These are phyloP conservation scores for Zoanthus gigantus DNA, from an alignment of 92 coral and sea anemone genomes.

Conservation along the genomic window DNA sequence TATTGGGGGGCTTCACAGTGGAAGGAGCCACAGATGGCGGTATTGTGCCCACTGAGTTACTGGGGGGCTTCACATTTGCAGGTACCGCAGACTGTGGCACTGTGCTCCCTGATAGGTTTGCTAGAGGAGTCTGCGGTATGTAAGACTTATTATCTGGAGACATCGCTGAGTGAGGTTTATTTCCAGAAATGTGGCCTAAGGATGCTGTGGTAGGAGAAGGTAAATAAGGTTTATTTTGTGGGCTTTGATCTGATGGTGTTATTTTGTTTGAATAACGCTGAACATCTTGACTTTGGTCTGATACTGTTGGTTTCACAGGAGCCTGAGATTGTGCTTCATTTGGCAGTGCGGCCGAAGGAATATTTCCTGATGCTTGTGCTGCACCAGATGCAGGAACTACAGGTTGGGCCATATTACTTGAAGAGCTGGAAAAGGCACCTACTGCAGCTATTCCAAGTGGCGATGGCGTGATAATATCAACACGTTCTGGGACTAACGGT, in stretches of 20 bases:
- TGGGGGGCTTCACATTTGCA: not conserved
- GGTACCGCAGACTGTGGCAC: not conserved
- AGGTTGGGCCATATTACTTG: not conserved
- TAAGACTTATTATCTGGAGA: not conserved
- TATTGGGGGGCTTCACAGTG: not conserved
- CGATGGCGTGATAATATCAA: constrained; percentile 16
- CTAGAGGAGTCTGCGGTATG: not conserved
- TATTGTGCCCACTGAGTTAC: not conserved
- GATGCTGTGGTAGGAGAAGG: not conserved
- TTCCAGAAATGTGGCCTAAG: not conserved
- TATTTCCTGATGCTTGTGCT: not conserved
- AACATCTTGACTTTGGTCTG: not conserved
- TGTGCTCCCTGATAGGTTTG: not conserved
- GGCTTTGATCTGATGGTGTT: not conserved
- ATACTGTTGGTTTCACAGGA: not conserved
- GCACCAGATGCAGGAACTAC: constrained; percentile 17
- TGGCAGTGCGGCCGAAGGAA: not conserved
- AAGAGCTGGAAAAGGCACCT: not conserved
- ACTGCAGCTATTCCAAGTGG: not conserved
- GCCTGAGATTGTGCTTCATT: not conserved
- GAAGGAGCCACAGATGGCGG: not conserved
- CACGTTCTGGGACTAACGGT: constrained; percentile 3
- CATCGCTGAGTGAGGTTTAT: not conserved
- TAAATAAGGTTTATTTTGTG: not conserved
- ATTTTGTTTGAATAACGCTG: not conserved